Conservation (phyloP, 2,888 invertebrate genomes). For the Polydrusus tereticollis region DNA sequence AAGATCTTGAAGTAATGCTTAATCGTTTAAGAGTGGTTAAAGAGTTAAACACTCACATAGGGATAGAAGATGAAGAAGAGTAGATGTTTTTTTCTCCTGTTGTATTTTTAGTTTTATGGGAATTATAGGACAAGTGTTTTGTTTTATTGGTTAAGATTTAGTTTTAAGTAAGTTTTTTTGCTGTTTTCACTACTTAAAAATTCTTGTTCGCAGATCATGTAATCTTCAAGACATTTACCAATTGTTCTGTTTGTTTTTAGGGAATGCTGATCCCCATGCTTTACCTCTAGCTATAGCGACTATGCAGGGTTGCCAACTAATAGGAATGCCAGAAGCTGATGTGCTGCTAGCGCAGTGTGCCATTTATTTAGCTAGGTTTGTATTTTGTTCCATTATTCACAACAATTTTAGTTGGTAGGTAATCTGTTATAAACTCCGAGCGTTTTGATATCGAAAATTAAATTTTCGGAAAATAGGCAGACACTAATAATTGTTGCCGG, state of each 20-base stretch:
- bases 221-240: not conserved
- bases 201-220: not conserved
- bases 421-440: too few relatives aligned
- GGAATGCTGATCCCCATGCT: constrained; percentile 76
- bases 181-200: not conserved
- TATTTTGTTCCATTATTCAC: too few relatives aligned
- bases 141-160: not conserved
- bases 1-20: constrained; percentile 85
- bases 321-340: constrained; percentile 88
- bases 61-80: not conserved
- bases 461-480: too few relatives aligned
- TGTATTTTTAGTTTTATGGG: constrained; percentile 2
- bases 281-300: constrained; percentile 79
- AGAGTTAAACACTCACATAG: constrained; percentile 38
- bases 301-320: constrained; percentile 82
- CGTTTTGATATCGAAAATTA: too few relatives aligned
- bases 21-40: constrained; percentile 67
- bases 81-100: not conserved
- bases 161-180: not conserved
- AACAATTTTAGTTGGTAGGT: too few relatives aligned
- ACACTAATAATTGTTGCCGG: too few relatives aligned
- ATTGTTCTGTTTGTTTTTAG: constrained; percentile 62
- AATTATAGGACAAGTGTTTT: too few relatives aligned
- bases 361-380: constrained; percentile 74
- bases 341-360: constrained; percentile 83